Evolutionary conservation across 2,113 vertebrate genomes (phyloP).

Genomic region (Eira barbara): DNA sequence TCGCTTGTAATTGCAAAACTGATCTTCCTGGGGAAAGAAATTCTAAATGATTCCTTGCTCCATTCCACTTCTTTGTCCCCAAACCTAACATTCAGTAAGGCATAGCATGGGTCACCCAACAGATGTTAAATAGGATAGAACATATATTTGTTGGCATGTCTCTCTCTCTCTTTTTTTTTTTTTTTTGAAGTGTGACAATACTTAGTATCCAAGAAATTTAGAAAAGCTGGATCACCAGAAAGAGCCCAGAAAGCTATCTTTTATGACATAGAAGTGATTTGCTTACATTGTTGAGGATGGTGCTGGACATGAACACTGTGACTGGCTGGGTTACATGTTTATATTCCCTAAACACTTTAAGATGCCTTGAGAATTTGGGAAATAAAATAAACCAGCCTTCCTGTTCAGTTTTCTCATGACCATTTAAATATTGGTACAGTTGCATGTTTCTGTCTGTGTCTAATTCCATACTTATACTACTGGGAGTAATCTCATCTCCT

Average conservation of each 20-base stretch:
- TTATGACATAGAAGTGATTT: background rate
- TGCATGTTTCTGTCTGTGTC: background rate
- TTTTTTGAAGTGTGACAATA: background rate
- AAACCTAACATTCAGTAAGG: background rate
- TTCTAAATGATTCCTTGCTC: background rate
- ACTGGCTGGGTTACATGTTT: background rate
- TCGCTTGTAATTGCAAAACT: background rate
- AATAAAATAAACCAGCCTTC: background rate
- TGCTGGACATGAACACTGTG: background rate
- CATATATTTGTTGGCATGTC: background rate
- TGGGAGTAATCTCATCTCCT: background rate
- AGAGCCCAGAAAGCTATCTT: background rate
- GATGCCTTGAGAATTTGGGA: background rate
- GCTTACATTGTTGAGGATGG: background rate
- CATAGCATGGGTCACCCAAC: background rate
- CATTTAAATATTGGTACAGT: background rate
- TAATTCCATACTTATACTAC: background rate
- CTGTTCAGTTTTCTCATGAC: background rate
- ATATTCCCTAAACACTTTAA: background rate
- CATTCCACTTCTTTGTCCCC: background rate
- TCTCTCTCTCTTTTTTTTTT: background rate
- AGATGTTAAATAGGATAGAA: background rate
- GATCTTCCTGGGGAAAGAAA: background rate
- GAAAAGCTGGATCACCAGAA: background rate
- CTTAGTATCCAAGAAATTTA: background rate